Evolutionary conservation across 2,888 invertebrate genomes (phyloP).

Genomic region (Eupelmus urozonus): DNA sequence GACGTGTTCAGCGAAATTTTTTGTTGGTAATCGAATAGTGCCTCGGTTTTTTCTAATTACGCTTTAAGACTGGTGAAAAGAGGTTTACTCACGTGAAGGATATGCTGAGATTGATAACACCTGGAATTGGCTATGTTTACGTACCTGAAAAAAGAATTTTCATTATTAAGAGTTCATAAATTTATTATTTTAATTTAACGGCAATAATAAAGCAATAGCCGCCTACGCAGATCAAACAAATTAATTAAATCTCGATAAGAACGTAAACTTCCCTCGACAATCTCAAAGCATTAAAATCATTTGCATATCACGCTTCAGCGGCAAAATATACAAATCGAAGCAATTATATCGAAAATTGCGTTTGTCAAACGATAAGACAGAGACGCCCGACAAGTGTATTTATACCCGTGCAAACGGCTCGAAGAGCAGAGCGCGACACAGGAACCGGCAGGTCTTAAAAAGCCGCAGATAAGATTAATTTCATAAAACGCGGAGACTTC

Average conservation of each 20-base stretch:
- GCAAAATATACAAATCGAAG: slow-evolving; percentile 47
- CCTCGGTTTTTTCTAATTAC: no score
- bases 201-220: no score
- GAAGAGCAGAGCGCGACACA: slow-evolving; percentile 14
- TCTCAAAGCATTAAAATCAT: slow-evolving; percentile 29
- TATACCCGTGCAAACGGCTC: background rate
- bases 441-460: slow-evolving; percentile 4
- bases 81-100: no score
- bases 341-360: slow-evolving; percentile 51
- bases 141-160: no score
- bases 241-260: slow-evolving; percentile 18
- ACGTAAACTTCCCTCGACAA: background rate
- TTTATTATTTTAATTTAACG: no score
- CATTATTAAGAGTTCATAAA: no score
- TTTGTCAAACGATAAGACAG: slow-evolving; percentile 50
- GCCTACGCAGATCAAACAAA: background rate
- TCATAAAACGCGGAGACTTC: slow-evolving; percentile 43
- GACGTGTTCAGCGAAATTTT: no score
- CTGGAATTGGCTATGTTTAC: no score
- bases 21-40: no score
- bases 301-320: slow-evolving; percentile 22
- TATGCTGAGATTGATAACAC: no score
- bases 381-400: slow-evolving; percentile 40
- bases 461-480: slow-evolving; percentile 57
- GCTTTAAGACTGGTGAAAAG: no score